These are phyloP conservation scores for Brassicogethes aeneus DNA, from an alignment of 2,888 invertebrate genomes.

Conservation along the genomic window DNA sequence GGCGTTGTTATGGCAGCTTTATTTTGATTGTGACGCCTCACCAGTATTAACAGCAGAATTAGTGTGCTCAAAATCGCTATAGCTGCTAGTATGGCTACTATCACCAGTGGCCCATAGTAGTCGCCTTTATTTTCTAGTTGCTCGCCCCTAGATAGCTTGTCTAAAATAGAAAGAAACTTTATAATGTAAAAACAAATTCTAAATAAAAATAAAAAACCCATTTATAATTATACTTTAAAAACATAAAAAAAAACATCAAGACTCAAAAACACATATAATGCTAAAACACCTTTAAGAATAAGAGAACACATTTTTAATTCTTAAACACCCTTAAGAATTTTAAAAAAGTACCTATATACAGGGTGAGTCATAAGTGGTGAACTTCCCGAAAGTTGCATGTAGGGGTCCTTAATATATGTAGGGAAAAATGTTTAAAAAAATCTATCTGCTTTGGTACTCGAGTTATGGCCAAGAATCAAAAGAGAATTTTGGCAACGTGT, in stretches of 20 bases:
- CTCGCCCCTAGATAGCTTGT: constrained; percentile 41
- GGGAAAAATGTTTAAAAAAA: too few relatives aligned
- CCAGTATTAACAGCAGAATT: constrained; percentile 68
- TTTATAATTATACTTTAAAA: constrained; percentile 6
- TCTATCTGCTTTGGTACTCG: too few relatives aligned
- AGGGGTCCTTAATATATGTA: too few relatives aligned
- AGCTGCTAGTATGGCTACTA: constrained; percentile 80
- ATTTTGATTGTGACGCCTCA: constrained; percentile 60
- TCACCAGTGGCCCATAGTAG: constrained; percentile 83
- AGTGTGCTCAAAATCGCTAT: constrained; percentile 75
- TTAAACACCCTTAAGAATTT: too few relatives aligned
- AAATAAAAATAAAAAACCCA: constrained; percentile 9
- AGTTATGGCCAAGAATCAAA: too few relatives aligned
- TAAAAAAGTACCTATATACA: too few relatives aligned
- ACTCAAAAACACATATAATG: constrained; percentile 1
- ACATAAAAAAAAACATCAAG: constrained; percentile 3
- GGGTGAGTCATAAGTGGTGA: too few relatives aligned
- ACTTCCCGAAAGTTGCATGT: too few relatives aligned
- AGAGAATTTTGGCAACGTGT: too few relatives aligned
- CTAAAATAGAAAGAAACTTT: constrained; percentile 21
- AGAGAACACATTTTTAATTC: too few relatives aligned
- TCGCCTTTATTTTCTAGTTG: constrained; percentile 54
- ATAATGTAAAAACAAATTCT: not conserved
- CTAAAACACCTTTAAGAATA: too few relatives aligned
- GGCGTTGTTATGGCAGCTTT: constrained; percentile 71